A percentile compares a stretch with the other conserved stretches of the same genome.
Evolutionary conservation across 2,888 invertebrate genomes (phyloP).

Genomic region (Melieria crassipennis): DNA sequence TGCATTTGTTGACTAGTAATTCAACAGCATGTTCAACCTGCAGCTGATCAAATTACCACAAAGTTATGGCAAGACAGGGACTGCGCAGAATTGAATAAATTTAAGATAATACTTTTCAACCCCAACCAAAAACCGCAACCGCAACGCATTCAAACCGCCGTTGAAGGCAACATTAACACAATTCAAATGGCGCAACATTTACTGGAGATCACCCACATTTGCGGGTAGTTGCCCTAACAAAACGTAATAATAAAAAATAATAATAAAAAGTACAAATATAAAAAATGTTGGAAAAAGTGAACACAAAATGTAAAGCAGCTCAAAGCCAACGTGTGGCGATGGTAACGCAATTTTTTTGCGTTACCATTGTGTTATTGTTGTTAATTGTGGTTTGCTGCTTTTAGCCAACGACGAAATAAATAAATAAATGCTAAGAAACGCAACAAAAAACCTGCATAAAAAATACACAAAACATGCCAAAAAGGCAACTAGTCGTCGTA

Average conservation of each 20-base stretch:
- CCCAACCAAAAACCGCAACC: too few relatives aligned
- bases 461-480: too few relatives aligned
- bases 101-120: background rate
- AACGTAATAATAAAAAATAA: background rate
- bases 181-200: background rate
- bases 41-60: conserved; percentile 21
- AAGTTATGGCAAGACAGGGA: conserved; percentile 30
- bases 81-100: background rate
- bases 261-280: background rate
- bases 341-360: background rate
- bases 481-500: too few relatives aligned
- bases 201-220: conserved; percentile 1
- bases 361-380: conserved; percentile 21
- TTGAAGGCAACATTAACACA: too few relatives aligned
- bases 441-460: too few relatives aligned
- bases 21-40: too few relatives aligned
- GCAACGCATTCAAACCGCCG: too few relatives aligned
- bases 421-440: too few relatives aligned
- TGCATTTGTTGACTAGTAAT: too few relatives aligned
- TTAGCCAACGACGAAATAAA: background rate
- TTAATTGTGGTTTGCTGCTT: background rate
- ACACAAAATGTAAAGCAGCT: background rate
- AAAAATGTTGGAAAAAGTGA: too few relatives aligned
- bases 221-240: background rate
- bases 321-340: conserved; percentile 44